A percentile compares a stretch with the other conserved stretches of the same genome.
Evolutionary conservation across 2,797 vertebrate genomes (phyloP).

Genomic region (Anabacerthia variegaticeps): DNA sequence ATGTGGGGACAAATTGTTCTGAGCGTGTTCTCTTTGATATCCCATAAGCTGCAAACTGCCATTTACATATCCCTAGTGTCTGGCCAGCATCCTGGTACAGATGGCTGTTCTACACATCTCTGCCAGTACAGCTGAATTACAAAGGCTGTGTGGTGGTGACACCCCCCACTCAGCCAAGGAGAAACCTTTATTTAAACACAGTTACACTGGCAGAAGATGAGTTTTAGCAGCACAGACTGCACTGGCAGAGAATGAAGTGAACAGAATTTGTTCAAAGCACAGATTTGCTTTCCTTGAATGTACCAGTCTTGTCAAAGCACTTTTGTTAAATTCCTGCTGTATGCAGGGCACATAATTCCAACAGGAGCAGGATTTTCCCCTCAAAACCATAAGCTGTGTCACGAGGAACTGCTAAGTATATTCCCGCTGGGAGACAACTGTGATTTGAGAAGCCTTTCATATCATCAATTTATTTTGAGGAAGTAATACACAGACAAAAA

Average conservation of each 20-base stretch:
- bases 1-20: not conserved
- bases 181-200: not conserved
- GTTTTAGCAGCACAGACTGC: not conserved
- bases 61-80: not conserved
- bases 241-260: not conserved
- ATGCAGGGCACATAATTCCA: not conserved
- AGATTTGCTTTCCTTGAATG: not conserved
- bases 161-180: not conserved
- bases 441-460: not conserved
- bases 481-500: not conserved
- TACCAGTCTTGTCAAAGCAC: not conserved
- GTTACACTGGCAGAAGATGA: not conserved
- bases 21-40: not conserved
- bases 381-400: not conserved
- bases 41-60: not conserved
- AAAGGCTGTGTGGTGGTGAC: not conserved
- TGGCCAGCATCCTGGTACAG: not conserved
- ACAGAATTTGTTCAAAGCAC: not conserved
- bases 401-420: not conserved
- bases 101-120: not conserved
- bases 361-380: not conserved
- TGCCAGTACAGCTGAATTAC: not conserved
- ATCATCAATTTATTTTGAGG: not conserved
- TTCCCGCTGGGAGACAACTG: not conserved
- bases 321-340: not conserved